Percentiles rank a stretch among this genome's conserved stretches.
phyloP scores from a whole-genome alignment of 2,888 invertebrate species.

The Unio delphinus region DNA sequence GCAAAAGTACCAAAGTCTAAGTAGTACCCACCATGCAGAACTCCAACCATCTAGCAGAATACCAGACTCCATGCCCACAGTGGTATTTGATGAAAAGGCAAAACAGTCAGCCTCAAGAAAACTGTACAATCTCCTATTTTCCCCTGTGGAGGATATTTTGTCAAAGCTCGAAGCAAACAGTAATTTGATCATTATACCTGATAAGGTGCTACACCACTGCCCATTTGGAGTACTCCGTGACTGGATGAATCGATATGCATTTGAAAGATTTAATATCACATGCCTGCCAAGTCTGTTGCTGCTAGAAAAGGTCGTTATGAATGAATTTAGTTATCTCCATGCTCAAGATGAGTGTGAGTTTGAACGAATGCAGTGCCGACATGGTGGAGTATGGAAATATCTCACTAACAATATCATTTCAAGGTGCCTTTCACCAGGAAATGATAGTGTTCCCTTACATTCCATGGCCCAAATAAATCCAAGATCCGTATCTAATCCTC shows the following conservation, averaged over 20 bases:
- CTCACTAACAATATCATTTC: background rate
- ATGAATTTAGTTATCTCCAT: constrained; percentile 54
- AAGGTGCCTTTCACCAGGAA: too few relatives aligned
- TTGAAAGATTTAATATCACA: constrained; percentile 55
- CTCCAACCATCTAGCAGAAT: background rate
- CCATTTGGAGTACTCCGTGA: constrained; percentile 62
- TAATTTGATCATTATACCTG: constrained; percentile 63
- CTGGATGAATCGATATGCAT: constrained; percentile 44
- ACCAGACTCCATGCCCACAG: constrained; percentile 6
- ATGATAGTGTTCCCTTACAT: too few relatives aligned
- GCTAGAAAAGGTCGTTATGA: constrained; percentile 57
- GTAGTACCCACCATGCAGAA: constrained; percentile 9
- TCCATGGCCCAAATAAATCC: constrained; percentile 21
- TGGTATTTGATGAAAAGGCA: constrained; percentile 16
- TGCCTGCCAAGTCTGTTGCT: constrained; percentile 58
- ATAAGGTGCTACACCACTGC: constrained; percentile 56
- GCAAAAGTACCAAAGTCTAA: constrained; percentile 38
- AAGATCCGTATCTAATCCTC: constrained; percentile 54
- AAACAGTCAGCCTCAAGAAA: constrained; percentile 47
- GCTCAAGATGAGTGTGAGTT: constrained; percentile 58
- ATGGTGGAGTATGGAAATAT: constrained; percentile 46
- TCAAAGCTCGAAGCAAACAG: constrained; percentile 47
- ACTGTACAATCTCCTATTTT: constrained; percentile 61
- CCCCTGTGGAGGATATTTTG: constrained; percentile 63
- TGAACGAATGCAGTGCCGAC: constrained; percentile 51